These are phyloP conservation scores for Galeopterus variegatus DNA, from an alignment of 2,113 vertebrate genomes.

Conservation along the genomic window DNA sequence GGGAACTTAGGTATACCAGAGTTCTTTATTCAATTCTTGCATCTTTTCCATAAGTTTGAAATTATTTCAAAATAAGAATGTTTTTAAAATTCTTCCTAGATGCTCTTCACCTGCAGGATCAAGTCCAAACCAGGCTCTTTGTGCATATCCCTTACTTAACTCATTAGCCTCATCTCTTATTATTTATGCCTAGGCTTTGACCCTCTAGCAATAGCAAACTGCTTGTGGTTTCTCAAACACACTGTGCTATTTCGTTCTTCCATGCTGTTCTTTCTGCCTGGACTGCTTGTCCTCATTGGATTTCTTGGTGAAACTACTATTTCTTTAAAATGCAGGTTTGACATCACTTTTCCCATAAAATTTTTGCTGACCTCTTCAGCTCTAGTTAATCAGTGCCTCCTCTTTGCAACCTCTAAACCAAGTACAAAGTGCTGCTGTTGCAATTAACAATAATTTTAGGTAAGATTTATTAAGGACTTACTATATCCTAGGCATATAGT, in stretches of 20 bases:
- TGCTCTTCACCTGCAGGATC: background rate
- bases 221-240: background rate
- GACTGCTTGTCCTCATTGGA: background rate
- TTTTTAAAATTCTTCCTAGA: background rate
- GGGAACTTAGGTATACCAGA: background rate
- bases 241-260: background rate
- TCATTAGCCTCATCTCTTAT: background rate
- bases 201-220: background rate
- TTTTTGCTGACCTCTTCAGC: background rate
- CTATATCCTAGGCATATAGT: background rate
- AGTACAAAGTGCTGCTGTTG: background rate
- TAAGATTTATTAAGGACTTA: conserved; percentile 2
- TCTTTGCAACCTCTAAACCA: conserved; percentile 3
- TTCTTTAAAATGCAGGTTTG: conserved; percentile 22
- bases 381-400: background rate
- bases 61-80: background rate
- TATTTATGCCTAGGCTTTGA: background rate
- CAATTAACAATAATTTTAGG: background rate
- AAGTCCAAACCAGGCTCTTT: background rate
- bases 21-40: background rate
- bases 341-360: background rate
- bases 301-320: background rate
- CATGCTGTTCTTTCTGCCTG: background rate
- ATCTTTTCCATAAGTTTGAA: background rate
- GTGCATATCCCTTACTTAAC: background rate